phyloP scores from a whole-genome alignment of 2,888 invertebrate species.

The Nymphalis urticae region DNA sequence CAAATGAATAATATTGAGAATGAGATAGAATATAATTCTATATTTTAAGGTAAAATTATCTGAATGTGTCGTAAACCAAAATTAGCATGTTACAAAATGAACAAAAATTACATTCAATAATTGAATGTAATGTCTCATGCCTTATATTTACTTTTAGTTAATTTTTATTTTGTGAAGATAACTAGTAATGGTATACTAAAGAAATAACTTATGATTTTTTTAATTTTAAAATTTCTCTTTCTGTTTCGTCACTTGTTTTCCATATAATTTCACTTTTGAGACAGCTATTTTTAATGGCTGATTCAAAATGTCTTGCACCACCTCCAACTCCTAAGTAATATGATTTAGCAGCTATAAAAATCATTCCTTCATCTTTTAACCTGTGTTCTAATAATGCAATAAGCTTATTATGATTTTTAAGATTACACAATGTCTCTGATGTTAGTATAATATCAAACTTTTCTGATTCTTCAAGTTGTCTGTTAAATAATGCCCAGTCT shows the following conservation, averaged over 20 bases:
- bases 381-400: slow-evolving; percentile 84
- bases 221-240: slow-evolving; percentile 83
- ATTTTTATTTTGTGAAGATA: not conserved
- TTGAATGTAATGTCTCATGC: not conserved
- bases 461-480: slow-evolving; percentile 60
- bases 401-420: slow-evolving; percentile 88
- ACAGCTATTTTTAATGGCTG: slow-evolving; percentile 78
- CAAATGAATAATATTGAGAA: no score
- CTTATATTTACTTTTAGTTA: slow-evolving; percentile 19
- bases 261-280: slow-evolving; percentile 83
- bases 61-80: no score
- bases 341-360: slow-evolving; percentile 92
- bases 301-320: slow-evolving; percentile 88
- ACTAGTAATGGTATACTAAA: not conserved
- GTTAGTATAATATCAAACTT: slow-evolving; percentile 92
- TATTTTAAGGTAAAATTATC: no score
- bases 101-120: not conserved
- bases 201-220: slow-evolving; percentile 42
- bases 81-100: no score
- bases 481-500: slow-evolving; percentile 86
- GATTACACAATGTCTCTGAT: slow-evolving; percentile 96
- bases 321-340: slow-evolving; percentile 98
- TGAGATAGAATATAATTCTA: no score
- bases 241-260: slow-evolving; percentile 84
- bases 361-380: slow-evolving; percentile 82